phyloP scores from a whole-genome alignment of 2,113 vertebrate species.

The Furnarius figulus region DNA sequence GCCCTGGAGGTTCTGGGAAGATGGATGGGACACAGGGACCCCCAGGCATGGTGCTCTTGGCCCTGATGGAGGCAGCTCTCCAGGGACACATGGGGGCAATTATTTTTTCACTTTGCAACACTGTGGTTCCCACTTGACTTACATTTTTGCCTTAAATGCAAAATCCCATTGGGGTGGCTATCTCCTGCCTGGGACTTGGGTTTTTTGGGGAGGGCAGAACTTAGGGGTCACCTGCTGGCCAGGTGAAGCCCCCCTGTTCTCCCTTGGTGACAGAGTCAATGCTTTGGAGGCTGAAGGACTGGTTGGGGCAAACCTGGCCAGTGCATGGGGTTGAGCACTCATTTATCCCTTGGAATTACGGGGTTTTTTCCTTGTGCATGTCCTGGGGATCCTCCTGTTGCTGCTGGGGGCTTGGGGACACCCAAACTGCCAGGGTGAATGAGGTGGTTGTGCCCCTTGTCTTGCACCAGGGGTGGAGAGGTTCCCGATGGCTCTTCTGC shows the following conservation, averaged over 20 bases:
- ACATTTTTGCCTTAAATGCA: neutral
- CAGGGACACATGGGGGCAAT: accelerated
- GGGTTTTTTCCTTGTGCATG: accelerated
- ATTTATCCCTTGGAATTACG: accelerated
- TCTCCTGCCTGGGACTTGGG: neutral
- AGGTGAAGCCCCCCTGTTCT: neutral
- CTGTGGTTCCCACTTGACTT: neutral
- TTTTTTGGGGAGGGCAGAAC: neutral
- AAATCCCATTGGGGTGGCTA: accelerated
- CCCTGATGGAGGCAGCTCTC: accelerated
- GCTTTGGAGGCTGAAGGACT: neutral
- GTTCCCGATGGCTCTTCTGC: neutral
- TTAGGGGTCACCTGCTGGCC: neutral
- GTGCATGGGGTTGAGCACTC: accelerated
- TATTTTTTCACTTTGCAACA: neutral
- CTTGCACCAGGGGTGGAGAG: neutral
- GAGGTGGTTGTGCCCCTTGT: accelerated
- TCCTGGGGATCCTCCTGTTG: neutral
- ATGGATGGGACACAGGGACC: neutral
- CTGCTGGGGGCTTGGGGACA: neutral
- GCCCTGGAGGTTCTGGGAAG: neutral
- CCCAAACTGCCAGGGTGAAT: accelerated
- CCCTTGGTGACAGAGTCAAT: neutral
- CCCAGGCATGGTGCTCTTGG: neutral
- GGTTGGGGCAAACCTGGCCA: neutral